Base-by-base conservation (phyloP, 2,797 vertebrate genomes). In the Spinibarbus caldwelli region DNA sequence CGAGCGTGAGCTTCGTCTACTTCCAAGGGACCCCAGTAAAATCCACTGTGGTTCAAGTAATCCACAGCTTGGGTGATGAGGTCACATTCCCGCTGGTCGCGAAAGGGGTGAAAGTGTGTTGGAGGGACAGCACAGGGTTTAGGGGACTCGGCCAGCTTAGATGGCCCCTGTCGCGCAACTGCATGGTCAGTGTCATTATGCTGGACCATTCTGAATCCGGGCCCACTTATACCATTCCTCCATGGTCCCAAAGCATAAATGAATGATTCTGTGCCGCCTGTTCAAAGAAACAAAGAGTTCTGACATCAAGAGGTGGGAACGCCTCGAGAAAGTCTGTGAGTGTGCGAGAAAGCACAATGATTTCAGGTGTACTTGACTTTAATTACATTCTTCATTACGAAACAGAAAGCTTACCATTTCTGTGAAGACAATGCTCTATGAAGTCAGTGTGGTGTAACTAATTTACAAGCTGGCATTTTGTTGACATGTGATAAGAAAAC, bases 1-100 rank as follows among this genome's bases (percentile, higher is more conserved):
- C 94, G 94, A 82, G 92, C 86, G 0, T 99, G 98, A 3, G 98
- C 97, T 12, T 95, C 94, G 36, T 92, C 96, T 92, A 99, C 98
- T 2, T 94, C 93, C 92, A 99, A 93, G 0, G 97, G 93, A 0
- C 97, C 97, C 97, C 97, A 99, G 92, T 99, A 99, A 92, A 97
- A 99, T 31, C 96, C 96, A n/a, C 97, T 97, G 88, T 95, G 94
- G 8, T 95, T 96, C 78, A 99, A 94, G 91, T 97, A 94, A 36
- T 91, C 91, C 88, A 95, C 95, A 10, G 97, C 94, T 59, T 86
- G 91, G 26, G 91, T 96, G 91, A 99, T 97, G 86, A 96, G 94
- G 36, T 91, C 90, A 66, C 97, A 97, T 81, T 99, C 97, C 0
- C 90, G 94, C 6, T 94, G 90, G 0, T 96, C 95, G 86, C 95